Percentiles rank a stretch among this genome's conserved stretches.
Evolutionary conservation across 2,888 invertebrate genomes (phyloP).

Genomic region (Dendrolimus pini): DNA sequence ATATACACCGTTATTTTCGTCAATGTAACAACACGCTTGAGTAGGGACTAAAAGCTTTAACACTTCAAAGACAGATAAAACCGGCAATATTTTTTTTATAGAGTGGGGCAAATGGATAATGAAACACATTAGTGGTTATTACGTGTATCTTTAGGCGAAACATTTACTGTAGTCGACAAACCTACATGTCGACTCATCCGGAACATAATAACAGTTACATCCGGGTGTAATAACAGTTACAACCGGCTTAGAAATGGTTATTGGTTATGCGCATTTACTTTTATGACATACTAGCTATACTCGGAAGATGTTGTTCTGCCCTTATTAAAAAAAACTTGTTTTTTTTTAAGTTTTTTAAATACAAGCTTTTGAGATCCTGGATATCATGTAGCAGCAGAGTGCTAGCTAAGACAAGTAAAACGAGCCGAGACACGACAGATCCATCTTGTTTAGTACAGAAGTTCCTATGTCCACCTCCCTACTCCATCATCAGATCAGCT

Average conservation of each 20-base stretch:
- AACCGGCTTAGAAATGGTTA: not conserved
- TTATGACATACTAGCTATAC: not conserved
- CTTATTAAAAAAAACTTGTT: no score
- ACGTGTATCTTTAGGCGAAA: not conserved
- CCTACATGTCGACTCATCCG: not conserved
- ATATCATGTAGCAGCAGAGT: no score
- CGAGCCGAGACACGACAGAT: no score
- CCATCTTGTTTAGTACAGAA: no score
- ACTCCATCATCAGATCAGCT: no score
- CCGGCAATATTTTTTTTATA: not conserved
- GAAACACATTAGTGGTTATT: slow-evolving; percentile 37
- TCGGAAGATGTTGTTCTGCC: no score
- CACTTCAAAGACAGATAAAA: not conserved
- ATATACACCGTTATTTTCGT: no score
- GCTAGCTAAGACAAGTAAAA: no score
- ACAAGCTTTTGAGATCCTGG: no score
- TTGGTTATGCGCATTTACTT: not conserved
- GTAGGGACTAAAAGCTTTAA: not conserved
- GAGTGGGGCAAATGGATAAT: slow-evolving; percentile 16
- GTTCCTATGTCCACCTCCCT: no score
- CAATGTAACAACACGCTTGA: no score
- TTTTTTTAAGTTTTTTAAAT: no score
- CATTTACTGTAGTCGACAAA: not conserved
- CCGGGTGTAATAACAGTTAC: not conserved
- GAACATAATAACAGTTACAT: not conserved